Base-by-base conservation (phyloP, 1,140 invertebrate species). In the Calosoma granatense region DNA sequence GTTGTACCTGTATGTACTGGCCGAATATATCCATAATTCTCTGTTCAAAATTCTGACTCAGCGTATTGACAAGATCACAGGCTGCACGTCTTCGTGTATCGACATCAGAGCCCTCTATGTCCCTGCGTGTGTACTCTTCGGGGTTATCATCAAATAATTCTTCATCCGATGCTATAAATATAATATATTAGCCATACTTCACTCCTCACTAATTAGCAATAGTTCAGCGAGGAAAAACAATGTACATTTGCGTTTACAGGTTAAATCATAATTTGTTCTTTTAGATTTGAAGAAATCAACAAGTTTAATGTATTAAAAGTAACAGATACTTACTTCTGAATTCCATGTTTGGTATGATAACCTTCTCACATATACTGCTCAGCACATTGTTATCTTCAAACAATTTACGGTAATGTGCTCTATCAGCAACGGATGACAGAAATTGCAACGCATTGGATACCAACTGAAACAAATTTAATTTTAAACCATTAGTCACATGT, bases 41-140 rank as follows among this genome's bases (percentile, higher is more conserved):
- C 15, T 81, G 82, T 75, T 97, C 95, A 76, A 96, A 97, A 66
- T 88, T 87, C 63, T 85, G 81, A 1, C 88, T 88, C 0, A 98
- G 74, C 0, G 92, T 88, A 68, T 90, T 88, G 1, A 98, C 94
- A 56, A 99, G 78, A 79, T 99, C 96, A 76, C 94, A 97, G 52
- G 96, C 94, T 20, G 96, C 90, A 64, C 95, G 78, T 51, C 96
- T 81, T 57, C 96, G 77, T 0, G 97, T 99, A 69, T 98, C 94
- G 23, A 97, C 86, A 75, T 99, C 96, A n/a, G 94, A 96, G 2
- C 96, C 96, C 77, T 99, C 96, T 60, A 99, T 94, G 75, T 99
- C 97, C 51, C 93, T 78, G 36, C 94, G 76, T 58, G 98, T 97
- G 67, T 98, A 99, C 75, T 99, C 96, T 71, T 98, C 96, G 0